Percentiles rank a stretch among this genome's conserved stretches.
Conservation (phyloP, 2,797 vertebrate species). For the Girardinus metallicus region DNA sequence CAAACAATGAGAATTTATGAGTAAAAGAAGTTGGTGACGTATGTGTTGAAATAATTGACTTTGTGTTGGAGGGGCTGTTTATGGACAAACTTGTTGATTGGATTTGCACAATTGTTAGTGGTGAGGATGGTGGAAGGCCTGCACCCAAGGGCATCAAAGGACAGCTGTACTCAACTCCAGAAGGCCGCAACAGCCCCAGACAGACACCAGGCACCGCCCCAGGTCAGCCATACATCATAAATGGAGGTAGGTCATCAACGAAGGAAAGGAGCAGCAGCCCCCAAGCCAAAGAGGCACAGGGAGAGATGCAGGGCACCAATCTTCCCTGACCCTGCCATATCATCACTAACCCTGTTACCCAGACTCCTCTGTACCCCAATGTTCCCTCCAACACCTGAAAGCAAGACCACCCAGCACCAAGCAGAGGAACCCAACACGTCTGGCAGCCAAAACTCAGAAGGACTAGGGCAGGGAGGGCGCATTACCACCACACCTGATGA, state of each 20-base stretch:
- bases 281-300: background rate
- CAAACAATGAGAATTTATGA: background rate
- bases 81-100: background rate
- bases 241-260: background rate
- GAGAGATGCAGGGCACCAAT: background rate
- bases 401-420: background rate
- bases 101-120: background rate
- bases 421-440: background rate
- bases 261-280: background rate
- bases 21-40: background rate
- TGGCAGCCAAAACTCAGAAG: background rate
- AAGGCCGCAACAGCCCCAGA: background rate
- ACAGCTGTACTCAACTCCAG: background rate
- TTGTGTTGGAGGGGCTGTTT: background rate
- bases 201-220: background rate
- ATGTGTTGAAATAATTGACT: background rate
- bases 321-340: background rate
- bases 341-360: background rate
- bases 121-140: background rate
- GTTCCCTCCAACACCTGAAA: background rate
- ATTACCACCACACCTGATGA: background rate
- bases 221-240: background rate
- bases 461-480: background rate
- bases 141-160: background rate
- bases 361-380: background rate